Evolutionary conservation across 2,888 invertebrate species (phyloP).

Genomic region (Spilarctia lutea): DNA sequence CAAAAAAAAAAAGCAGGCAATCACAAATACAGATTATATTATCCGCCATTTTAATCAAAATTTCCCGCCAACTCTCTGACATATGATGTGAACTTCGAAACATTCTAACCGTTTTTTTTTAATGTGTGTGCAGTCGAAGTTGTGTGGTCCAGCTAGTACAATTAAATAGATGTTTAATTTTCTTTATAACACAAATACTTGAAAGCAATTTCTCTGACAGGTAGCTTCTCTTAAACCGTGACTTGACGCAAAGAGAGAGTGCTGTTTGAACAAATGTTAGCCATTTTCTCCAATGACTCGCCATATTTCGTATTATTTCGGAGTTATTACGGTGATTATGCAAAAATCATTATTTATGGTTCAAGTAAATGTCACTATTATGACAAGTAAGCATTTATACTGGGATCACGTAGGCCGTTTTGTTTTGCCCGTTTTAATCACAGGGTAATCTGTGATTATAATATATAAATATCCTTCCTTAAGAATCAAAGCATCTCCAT

Average conservation of each 20-base stretch:
- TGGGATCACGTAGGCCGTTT: neutral
- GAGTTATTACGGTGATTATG: neutral
- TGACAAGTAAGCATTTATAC: neutral
- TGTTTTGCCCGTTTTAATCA: no score
- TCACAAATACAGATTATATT: no score
- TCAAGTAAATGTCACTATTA: neutral
- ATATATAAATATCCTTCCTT: no score
- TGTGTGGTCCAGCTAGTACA: neutral
- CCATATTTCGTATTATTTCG: constrained; percentile 1
- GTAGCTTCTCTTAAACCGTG: neutral
- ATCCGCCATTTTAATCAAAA: no score
- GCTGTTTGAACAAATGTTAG: neutral
- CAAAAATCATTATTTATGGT: neutral
- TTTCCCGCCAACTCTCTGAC: no score
- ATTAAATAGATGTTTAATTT: neutral
- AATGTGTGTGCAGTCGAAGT: no score
- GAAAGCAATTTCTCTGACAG: neutral
- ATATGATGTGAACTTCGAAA: no score
- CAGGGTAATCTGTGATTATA: no score
- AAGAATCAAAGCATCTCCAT: no score
- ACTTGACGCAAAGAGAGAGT: neutral
- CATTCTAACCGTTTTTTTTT: no score
- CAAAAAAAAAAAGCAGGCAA: no score
- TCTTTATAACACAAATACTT: neutral
- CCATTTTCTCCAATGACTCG: constrained; percentile 17